These are phyloP conservation scores for Hemithea aestivaria DNA, from an alignment of 2,888 invertebrate species.

Conservation along the genomic window DNA sequence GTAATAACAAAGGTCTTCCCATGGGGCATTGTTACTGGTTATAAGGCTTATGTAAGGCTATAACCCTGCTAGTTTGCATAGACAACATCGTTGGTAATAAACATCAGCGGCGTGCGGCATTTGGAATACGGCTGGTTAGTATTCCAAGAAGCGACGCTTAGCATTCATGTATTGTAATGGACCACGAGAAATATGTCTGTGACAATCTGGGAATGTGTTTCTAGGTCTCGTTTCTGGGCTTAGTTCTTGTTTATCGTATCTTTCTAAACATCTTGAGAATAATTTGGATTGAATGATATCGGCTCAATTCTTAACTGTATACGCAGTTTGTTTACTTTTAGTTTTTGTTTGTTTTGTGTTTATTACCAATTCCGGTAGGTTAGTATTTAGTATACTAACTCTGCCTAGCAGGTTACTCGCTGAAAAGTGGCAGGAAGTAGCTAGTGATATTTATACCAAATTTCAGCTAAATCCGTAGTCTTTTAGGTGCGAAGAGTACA, in stretches of 20 bases:
- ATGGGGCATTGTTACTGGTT: constrained; percentile 13
- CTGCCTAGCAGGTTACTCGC: no score
- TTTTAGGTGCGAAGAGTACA: no score
- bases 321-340: no score
- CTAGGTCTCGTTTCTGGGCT: constrained; percentile 8
- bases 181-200: constrained; percentile 7
- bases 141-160: constrained; percentile 2
- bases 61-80: constrained; percentile 6
- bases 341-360: no score
- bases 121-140: constrained; percentile 3
- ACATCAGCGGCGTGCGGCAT: constrained; percentile 4
- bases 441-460: no score
- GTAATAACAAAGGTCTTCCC: constrained; percentile 18
- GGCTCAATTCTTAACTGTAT: no score
- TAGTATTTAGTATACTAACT: no score
- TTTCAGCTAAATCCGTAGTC: no score
- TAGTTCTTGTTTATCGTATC: not conserved
- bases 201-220: constrained; percentile 11
- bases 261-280: not conserved
- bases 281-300: no score
- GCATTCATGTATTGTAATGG: constrained; percentile 13
- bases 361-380: no score
- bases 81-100: not conserved
- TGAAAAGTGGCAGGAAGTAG: no score
- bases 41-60: constrained; percentile 5